Evolutionary conservation across 2,888 invertebrate genomes (phyloP), one percentile per base, ranked within the genome.

Genomic region (Amblyjoppa fuscipennis): DNA sequence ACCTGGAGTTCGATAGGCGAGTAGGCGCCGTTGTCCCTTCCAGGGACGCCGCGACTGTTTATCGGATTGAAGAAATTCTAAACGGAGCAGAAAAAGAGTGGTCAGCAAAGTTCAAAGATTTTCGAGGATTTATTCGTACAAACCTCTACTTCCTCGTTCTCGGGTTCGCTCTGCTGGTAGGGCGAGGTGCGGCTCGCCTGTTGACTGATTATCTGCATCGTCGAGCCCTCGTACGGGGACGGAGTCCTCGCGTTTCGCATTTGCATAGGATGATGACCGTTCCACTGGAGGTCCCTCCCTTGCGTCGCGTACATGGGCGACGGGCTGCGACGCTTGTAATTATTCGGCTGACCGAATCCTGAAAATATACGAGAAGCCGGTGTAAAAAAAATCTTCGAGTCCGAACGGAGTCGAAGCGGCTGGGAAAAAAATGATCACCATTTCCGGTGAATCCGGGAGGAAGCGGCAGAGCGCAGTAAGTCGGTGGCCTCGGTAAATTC

Each of bases 1-100:
- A 97, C 96, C 87, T 96, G 95, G 71, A 96, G 94, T 91, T 96
- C 96, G 16, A 96, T 95, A 0, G 95, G 94, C n/a, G 91, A 91
- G 70, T 90, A 92, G 16, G 90, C 86, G 64, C 89, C 91, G 86
- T 90, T 93, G 28, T 88, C 88, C 16, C 81, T 73, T 73, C 87
- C 87, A 76, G 87, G 86, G 74, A 89, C 91, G 79, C 88, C 91
- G 56, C 92, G 90, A 88, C 88, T 91, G 81, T 90, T 93, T 49
- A 94, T 94, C 13, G 94, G 94, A 88, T 94, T 93, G 86, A 94
- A 94, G 81, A 94, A 94, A 85, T 92, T 93, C 94, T 94, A 76
- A 77, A 53, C 79, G 11, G 45, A 31, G 53, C 51, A 68, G 6
- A 80, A n/a, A 28, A 38, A 73, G 38, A 68, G 16, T 11, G 11